phyloP scores from a whole-genome alignment of 2,888 invertebrate species.

The Nasonovia ribisnigri region DNA sequence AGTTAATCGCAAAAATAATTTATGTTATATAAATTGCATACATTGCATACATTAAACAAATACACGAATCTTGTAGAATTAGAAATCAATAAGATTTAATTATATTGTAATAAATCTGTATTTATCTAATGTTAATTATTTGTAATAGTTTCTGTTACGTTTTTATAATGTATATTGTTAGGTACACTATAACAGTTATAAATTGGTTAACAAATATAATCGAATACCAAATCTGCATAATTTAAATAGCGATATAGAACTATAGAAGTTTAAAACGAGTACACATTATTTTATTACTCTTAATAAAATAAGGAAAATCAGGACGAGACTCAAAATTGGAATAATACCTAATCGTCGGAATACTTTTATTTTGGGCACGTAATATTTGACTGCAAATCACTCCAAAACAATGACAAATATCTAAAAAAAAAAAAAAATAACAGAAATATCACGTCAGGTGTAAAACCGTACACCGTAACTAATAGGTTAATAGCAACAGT shows the following conservation, averaged over 20 bases:
- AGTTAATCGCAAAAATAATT: neutral
- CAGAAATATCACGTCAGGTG: conserved; percentile 50
- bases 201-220: neutral
- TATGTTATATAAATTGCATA: neutral
- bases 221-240: neutral
- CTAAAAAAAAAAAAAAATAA: conserved; percentile 30
- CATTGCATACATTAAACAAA: neutral
- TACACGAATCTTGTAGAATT: neutral
- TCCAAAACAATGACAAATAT: conserved; percentile 56
- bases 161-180: neutral
- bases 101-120: neutral
- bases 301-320: conserved; percentile 32
- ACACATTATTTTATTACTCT: neutral
- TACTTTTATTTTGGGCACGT: conserved; percentile 56
- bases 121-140: neutral
- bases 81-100: neutral
- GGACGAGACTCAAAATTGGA: conserved; percentile 50
- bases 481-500: conserved; percentile 61
- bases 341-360: conserved; percentile 52
- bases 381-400: conserved; percentile 58
- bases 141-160: neutral
- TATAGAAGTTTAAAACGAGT: neutral
- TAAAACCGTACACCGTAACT: conserved; percentile 60
- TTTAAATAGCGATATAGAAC: neutral
- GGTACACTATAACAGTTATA: neutral